Conservation (phyloP, 2,113 vertebrate genomes). For the Ailurus styani region DNA sequence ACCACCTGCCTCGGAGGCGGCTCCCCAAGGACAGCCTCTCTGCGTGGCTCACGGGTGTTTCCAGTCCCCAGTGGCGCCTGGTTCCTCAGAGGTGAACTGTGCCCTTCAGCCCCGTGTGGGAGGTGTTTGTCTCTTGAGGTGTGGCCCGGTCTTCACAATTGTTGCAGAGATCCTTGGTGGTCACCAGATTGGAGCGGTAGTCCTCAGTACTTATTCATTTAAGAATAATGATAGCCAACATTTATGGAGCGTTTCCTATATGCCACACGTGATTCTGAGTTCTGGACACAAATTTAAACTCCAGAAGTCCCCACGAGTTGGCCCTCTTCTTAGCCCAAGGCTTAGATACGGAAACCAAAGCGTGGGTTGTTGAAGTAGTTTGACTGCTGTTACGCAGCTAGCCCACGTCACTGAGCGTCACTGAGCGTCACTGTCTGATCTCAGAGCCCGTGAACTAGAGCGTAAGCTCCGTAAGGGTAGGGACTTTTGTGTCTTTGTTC, state of each 20-base stretch:
- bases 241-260: neutral
- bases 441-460: neutral
- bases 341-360: neutral
- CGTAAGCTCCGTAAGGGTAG: neutral
- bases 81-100: neutral
- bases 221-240: neutral
- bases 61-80: neutral
- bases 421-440: neutral
- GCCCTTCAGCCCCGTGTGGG: neutral
- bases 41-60: neutral
- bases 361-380: neutral
- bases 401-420: accelerated
- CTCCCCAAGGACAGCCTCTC: neutral
- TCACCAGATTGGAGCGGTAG: neutral
- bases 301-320: neutral
- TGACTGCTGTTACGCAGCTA: neutral
- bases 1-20: no score
- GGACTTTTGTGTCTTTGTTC: neutral
- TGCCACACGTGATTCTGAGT: neutral
- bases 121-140: neutral
- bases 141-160: neutral
- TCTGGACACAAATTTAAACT: neutral
- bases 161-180: neutral
- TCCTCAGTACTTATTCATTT: neutral
- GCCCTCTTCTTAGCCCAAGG: neutral